Evolutionary conservation across 37 sponge, comb jelly and placozoan species (phyloP).

Genomic region (Aphrocallistes beatrix): DNA sequence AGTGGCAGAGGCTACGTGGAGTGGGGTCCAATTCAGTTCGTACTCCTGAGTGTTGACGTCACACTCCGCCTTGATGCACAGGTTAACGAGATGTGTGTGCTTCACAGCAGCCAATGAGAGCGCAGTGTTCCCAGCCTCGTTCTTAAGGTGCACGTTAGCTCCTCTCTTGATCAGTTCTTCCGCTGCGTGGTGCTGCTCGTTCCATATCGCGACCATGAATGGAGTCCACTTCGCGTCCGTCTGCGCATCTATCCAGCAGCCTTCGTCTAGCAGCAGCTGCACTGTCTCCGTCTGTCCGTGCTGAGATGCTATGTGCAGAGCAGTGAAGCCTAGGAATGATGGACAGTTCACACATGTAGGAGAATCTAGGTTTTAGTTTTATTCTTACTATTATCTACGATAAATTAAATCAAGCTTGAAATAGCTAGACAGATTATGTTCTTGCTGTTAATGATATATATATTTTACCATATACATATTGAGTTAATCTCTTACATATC

Average conservation of each 20-base stretch:
- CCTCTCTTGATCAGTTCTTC: conserved; percentile 7
- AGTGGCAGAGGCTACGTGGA: conserved; percentile 5
- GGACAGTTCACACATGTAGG: too few relatives aligned
- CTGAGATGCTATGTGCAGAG: conserved; percentile 31
- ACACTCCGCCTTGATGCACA: background rate
- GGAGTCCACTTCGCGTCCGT: conserved; percentile 27
- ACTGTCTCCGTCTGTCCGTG: conserved; percentile 23
- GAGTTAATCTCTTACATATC: too few relatives aligned
- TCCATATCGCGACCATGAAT: conserved; percentile 32
- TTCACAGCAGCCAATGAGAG: conserved; percentile 25
- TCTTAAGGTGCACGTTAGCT: conserved; percentile 23
- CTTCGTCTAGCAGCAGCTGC: conserved; percentile 20
- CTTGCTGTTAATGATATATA: too few relatives aligned
- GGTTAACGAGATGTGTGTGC: conserved; percentile 20
- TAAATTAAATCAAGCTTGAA: too few relatives aligned
- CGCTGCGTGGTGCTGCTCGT: conserved; percentile 16
- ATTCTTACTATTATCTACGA: too few relatives aligned
- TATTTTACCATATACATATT: too few relatives aligned
- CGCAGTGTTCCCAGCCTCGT: conserved; percentile 22
- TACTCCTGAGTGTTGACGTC: conserved; percentile 1
- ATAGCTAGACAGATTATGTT: too few relatives aligned
- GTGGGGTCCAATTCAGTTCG: background rate
- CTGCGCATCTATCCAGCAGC: conserved; percentile 19
- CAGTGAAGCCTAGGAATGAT: conserved; percentile 25
- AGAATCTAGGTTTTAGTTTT: too few relatives aligned